Base-by-base conservation (phyloP, 2,113 vertebrate genomes). In the Indicator indicator region DNA sequence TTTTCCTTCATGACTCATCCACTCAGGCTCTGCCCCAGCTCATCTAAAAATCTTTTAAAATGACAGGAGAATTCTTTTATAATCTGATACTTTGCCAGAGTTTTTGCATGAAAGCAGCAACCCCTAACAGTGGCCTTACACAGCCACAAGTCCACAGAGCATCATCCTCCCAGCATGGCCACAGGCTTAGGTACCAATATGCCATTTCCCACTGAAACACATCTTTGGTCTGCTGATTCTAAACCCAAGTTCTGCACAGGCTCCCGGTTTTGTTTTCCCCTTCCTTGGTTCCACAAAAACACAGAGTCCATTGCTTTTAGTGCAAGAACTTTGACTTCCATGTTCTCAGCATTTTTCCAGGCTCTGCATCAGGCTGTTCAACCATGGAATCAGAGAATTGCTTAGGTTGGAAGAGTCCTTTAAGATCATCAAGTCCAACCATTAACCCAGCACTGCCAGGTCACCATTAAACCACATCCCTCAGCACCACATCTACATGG, bases 111-210 rank as follows among this genome's bases (percentile, higher is more conserved):
- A 78, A 36, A 11, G 2, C 78, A 85, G 19, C 52, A 40, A 5
- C 42, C 10, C 20, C 0, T 32, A 63, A 18, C 32, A 67, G 32
- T 2, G 8, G 24, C 20, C 40, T 67, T 28, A 77, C 19, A 26
- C 4, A n/a, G 44, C 14, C 23, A 55, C 21, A 14, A 16, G 38
- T 8, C 55, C 75, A 28, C 3, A 3, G 69, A 48, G 9, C 48
- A 67, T 7, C 7, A 76, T 33, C 48, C 12, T 69, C 24, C 23
- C 23, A 11, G 6, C 36, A 10, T 0, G 1, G 44, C 60, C 33
- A 7, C 0, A 1, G 64, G 48, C 23, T 68, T 38, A 46, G 77
- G 50, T 60, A 58, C 8, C n/a, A 12, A 4, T 0, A 0, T 9
- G 9, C 15, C 11, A 5, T 54, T 79, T 84, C 65, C 38, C 40